Evolutionary conservation across 92 coral and sea anemone genomes (phyloP).

Genomic region (Micromussa lordhowensis): DNA sequence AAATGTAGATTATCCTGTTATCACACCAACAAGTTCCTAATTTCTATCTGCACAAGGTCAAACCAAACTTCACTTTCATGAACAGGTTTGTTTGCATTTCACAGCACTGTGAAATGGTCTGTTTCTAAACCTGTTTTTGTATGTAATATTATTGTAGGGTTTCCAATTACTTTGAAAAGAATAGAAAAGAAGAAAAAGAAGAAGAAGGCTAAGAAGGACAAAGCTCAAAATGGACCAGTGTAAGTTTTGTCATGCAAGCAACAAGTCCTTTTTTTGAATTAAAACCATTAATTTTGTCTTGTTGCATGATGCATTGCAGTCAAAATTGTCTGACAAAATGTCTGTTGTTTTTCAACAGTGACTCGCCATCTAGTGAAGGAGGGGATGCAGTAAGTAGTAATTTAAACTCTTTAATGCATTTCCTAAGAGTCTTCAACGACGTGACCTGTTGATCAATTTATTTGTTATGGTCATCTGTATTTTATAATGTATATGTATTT

Average conservation of each 20-base stretch:
- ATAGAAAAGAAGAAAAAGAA: conserved; percentile 83
- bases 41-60: not conserved
- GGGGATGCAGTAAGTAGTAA: conserved; percentile 62
- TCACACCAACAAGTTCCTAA: not conserved
- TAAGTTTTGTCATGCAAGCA: conserved; percentile 41
- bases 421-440: not conserved
- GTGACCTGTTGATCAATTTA: not conserved
- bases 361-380: conserved; percentile 86
- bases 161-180: conserved; percentile 79
- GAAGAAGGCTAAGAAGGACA: conserved; percentile 79
- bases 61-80: not conserved
- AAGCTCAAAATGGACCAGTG: conserved; percentile 91
- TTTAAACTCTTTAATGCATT: not conserved
- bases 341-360: conserved; percentile 50
- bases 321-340: not conserved
- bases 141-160: conserved; percentile 46
- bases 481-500: not conserved
- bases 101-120: not conserved
- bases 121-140: not conserved
- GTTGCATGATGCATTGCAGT: not conserved
- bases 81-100: not conserved
- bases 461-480: not conserved
- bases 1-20: too few species aligned
- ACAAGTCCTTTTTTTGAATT: not conserved
- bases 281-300: too few species aligned